These are phyloP conservation scores for Sarcophaga caerulescens DNA, from an alignment of 2,888 invertebrate species.

Conservation along the genomic window DNA sequence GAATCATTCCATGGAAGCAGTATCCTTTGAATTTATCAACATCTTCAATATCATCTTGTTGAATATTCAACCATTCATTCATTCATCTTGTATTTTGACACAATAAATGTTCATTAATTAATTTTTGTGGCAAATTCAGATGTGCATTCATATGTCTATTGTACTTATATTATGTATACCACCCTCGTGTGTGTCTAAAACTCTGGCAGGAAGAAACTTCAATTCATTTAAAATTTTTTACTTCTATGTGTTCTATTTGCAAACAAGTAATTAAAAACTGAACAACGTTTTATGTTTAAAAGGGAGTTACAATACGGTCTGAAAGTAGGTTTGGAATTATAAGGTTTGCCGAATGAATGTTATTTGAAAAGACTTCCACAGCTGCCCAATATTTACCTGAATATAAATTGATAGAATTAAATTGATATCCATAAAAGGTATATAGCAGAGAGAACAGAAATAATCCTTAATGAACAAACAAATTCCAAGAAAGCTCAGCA, in stretches of 20 bases:
- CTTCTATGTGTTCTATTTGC: constrained; percentile 8
- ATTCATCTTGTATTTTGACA: constrained; percentile 50
- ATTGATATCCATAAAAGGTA: too few species aligned
- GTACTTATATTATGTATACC: background rate
- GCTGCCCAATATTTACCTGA: too few species aligned
- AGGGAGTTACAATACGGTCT: too few species aligned
- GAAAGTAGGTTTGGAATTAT: too few species aligned
- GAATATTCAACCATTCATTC: constrained; percentile 22
- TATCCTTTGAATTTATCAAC: constrained; percentile 10
- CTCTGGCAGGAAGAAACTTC: background rate
- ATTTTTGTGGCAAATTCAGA: constrained; percentile 19
- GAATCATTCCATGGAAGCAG: background rate
- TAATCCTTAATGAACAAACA: too few species aligned
- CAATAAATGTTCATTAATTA: constrained; percentile 25
- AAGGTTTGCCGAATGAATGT: too few species aligned
- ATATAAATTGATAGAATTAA: too few species aligned
- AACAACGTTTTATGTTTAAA: background rate
- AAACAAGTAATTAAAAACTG: constrained; percentile 45
- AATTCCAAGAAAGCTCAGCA: too few species aligned
- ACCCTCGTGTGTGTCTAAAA: background rate
- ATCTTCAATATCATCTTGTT: background rate
- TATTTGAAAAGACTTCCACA: too few species aligned
- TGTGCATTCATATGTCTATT: background rate
- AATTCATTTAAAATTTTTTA: background rate
- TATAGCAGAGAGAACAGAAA: too few species aligned